Base-by-base conservation (phyloP, 1,140 invertebrate species). In the Tetraneura akinire region DNA sequence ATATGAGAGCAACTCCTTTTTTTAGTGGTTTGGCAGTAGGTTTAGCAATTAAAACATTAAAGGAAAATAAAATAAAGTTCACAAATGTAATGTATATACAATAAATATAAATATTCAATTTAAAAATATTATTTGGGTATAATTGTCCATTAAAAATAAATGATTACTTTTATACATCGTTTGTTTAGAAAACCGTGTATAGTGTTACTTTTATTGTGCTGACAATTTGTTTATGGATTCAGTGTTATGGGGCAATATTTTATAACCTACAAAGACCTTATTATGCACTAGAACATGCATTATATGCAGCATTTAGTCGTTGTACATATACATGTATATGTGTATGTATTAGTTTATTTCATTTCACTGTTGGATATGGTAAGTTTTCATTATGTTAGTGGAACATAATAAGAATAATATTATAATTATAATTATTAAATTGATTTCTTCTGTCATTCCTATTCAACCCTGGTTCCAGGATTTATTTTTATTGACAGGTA, bases 281-380 rank as follows among this genome's bases (percentile, higher is more conserved):
- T 26, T 23, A 68, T 47, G 4, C 23, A 23, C 9, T 68, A 23
- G 64, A 68, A 47, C 21, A 68, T 11, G 64, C 64, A 23, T 1
- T 68, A 16, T 68, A 68, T 23, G 23, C 37, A 26, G 14, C 21
- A 9, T 45, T 47, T 11, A 23, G 8, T 16, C 64, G 47, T 47
- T 68, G 64, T 10, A 47, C 64, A 45, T 68, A 37, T 37, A 23
- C 23, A 8, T n/a, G 23, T 23, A 13, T 68, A 23, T 45, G n/a
- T 45, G 3, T 2, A 16, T 68, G 37, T 11, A 4, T 68, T 9
- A 0, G 10, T 10, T 8, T 10, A 47, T 23, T 18, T 3, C 64
- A 23, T 2, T 68, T 68, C 13, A 68, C 64, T 6, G 47, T 21
- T 47, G 64, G 64, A 23, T 68, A 68, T 3, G 64, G 64, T 68